These are phyloP conservation scores for Porites divaricata DNA, from an alignment of 92 coral and sea anemone species.

Conservation along the genomic window DNA sequence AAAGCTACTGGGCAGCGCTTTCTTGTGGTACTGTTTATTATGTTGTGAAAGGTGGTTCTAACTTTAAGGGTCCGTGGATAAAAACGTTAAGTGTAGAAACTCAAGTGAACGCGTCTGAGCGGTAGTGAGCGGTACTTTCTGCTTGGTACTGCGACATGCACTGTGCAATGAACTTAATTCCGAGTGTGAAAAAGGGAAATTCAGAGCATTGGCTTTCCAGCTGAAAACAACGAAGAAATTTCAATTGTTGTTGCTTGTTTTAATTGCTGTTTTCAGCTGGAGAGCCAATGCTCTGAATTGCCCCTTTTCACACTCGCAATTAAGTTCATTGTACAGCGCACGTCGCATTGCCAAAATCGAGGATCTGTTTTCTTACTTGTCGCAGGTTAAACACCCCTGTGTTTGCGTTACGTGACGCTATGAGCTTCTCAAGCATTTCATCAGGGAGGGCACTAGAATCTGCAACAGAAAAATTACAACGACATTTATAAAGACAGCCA, in stretches of 20 bases:
- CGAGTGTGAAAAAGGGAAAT: no score
- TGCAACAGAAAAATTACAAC: constrained; percentile 15
- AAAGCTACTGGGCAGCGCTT: neutral
- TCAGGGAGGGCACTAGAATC: constrained; percentile 94
- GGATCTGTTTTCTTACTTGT: constrained; percentile 61
- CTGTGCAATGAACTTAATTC: neutral
- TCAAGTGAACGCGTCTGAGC: neutral
- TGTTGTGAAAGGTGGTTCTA: neutral
- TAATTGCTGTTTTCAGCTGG: neutral
- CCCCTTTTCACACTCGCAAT: no score
- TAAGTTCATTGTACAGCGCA: no score
- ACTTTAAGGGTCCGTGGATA: neutral
- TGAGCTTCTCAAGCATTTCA: constrained; percentile 89
- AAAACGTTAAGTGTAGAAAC: neutral
- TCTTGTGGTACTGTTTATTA: neutral
- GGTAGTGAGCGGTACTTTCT: neutral
- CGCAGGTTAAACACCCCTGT: constrained; percentile 95
- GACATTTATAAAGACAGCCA: neutral
- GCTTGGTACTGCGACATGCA: neutral
- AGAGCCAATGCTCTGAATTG: no score
- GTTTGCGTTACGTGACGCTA: constrained; percentile 94
- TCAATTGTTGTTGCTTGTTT: no score
- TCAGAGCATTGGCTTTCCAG: no score
- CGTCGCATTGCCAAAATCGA: neutral
- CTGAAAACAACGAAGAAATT: neutral